A percentile compares a stretch with the other conserved stretches of the same genome.
Evolutionary conservation across 1,140 invertebrate species (phyloP).

Genomic region (Drosophila lowei): DNA sequence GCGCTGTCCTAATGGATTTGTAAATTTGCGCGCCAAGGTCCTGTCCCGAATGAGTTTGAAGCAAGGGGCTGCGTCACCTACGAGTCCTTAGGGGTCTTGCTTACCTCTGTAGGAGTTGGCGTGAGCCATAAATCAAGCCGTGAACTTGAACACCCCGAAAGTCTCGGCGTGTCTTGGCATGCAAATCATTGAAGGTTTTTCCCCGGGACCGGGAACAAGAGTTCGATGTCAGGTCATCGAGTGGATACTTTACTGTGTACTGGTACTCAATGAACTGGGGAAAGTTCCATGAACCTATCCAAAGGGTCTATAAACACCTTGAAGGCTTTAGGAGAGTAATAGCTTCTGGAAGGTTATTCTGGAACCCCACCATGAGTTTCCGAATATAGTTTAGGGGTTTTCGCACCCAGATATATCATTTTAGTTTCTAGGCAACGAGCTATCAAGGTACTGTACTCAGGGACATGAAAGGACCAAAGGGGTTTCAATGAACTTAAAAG

Average conservation of each 20-base stretch:
- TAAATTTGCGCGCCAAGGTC: conserved; percentile 70
- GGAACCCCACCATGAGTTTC: too few relatives aligned
- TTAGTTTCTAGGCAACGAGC: too few relatives aligned
- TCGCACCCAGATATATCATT: too few relatives aligned
- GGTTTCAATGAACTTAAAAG: too few relatives aligned
- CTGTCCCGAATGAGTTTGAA: conserved; percentile 6
- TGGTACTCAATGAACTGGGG: neutral
- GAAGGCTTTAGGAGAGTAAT: too few relatives aligned
- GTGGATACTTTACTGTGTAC: conserved; percentile 19
- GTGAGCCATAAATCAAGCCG: conserved; percentile 69
- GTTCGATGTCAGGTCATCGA: conserved; percentile 29
- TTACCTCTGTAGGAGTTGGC: conserved; percentile 49
- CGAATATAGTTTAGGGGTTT: too few relatives aligned
- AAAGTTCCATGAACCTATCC: neutral
- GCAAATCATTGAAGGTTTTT: conserved; percentile 50
- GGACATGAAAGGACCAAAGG: too few relatives aligned
- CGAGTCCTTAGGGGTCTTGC: conserved; percentile 37
- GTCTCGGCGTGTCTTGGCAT: conserved; percentile 55
- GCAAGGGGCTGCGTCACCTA: neutral
- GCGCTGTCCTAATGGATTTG: conserved; percentile 59
- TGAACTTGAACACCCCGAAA: conserved; percentile 65
- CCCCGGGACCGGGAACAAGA: neutral
- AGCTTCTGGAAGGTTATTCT: too few relatives aligned
- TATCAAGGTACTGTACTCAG: too few relatives aligned
- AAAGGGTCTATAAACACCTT: conserved; percentile 9